Evolutionary conservation across 2,113 vertebrate species (phyloP), one percentile per base, ranked within the genome.

Genomic region (Oxygymnocypris stewartii): DNA sequence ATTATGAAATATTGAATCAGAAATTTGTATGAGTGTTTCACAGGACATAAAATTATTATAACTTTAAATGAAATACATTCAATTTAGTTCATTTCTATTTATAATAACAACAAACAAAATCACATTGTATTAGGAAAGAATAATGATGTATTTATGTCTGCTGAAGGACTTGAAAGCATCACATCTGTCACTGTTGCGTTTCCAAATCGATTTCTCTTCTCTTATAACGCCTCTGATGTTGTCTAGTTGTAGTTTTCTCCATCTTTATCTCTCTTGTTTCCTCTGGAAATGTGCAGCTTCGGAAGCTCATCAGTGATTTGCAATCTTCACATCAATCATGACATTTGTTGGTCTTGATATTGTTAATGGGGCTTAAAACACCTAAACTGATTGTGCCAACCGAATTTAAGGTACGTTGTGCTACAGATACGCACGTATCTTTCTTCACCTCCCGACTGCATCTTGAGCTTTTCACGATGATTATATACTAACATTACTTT

Each of bases 291-390:
- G 20, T 51, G 11, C 93, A 98, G 96, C 95, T 98, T 89, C 96
- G 96, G 92, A 97, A 97, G 90, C 95, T 98, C 89, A 96, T 98
- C 94, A 97, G 96, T 86, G 97, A 98, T 92, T 98, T 94, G 91
- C 96, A 91, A 97, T 97, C 96, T 97, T 98, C 94, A 94, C 97
- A 94, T 97, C 96, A 91, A 98, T 98, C 91, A 94, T 97, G 91
- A 94, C 95, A 86, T 97, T 98, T 96, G 96, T 98, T 94, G 97
- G 96, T 94, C 95, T 98, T 92, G 97, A 98, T 92, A 93, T n/a
- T 96, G 93, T 93, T 97, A 88, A 95, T 96, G 0, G 97, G 96
- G 88, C 95, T 97, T 92, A 95, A 97, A 92, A 98, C 97, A 23
- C 96, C 96, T 88, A 98, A 97, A 95, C 95, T 98, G 90, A 96